Conservation (phyloP, 2,113 vertebrate species). For the Gymnogyps californianus region DNA sequence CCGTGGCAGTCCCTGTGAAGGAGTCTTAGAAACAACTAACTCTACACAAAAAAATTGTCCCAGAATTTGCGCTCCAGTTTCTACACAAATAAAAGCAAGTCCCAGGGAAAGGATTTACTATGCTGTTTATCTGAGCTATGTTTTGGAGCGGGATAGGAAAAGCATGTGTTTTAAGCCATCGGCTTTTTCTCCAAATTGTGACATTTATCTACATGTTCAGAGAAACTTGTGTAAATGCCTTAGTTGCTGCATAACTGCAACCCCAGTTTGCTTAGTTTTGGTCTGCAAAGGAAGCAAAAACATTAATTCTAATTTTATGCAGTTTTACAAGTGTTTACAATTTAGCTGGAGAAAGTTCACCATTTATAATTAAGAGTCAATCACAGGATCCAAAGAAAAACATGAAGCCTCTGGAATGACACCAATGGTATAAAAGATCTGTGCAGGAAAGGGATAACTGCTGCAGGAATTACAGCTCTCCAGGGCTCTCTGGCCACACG, state of each 20-base stretch:
- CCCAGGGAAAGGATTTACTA: neutral
- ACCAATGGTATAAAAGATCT: neutral
- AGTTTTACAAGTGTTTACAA: neutral
- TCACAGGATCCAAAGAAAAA: neutral
- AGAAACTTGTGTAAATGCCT: neutral
- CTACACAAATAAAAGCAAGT: neutral
- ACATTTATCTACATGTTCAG: neutral
- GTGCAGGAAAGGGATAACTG: neutral
- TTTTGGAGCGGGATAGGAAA: neutral
- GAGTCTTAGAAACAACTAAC: neutral
- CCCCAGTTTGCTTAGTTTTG: neutral
- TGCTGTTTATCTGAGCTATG: neutral
- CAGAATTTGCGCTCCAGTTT: neutral
- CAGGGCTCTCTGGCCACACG: neutral
- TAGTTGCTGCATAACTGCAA: neutral
- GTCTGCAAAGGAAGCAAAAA: neutral
- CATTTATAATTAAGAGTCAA: neutral
- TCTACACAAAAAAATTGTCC: neutral
- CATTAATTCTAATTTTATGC: neutral
- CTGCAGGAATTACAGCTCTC: neutral
- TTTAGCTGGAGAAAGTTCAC: neutral
- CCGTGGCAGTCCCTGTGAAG: neutral
- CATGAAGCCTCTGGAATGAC: neutral
- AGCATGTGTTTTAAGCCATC: neutral
- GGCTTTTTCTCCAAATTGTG: neutral